These are phyloP conservation scores for Mesorhabditis sp. DNA, from an alignment of 2,888 invertebrate genomes.

Conservation along the genomic window DNA sequence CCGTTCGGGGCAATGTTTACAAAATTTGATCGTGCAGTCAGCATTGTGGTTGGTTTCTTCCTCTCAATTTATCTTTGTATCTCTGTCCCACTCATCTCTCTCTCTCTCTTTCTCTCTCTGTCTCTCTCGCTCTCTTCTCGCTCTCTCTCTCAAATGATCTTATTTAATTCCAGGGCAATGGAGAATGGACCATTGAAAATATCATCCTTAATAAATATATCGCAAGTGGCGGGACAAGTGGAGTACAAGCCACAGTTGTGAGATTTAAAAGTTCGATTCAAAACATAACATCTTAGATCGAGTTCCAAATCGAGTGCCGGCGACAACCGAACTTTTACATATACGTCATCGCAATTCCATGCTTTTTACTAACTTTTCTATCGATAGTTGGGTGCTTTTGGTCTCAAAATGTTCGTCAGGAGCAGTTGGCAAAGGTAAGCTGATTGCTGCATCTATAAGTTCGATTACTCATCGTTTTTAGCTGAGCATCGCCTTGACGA, in stretches of 20 bases:
- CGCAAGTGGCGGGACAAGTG: background rate
- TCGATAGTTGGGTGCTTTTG: background rate
- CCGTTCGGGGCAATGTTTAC: background rate
- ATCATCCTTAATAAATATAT: background rate
- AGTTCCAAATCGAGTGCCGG: background rate
- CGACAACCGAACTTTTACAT: background rate
- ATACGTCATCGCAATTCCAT: background rate
- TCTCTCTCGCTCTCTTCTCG: too few relatives aligned
- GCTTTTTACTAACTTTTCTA: constrained; percentile 1
- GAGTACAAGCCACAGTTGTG: background rate
- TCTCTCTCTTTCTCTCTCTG: too few relatives aligned
- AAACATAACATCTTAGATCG: background rate
- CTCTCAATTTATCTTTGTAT: too few relatives aligned
- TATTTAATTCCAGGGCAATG: background rate
- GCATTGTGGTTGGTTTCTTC: too few relatives aligned
- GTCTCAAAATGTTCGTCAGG: background rate
- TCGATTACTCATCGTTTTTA: background rate
- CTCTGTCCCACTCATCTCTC: too few relatives aligned
- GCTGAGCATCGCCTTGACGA: background rate
- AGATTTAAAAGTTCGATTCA: background rate
- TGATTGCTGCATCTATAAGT: background rate
- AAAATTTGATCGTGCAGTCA: background rate
- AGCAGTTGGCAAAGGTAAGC: background rate
- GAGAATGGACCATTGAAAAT: background rate
- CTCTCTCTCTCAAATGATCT: too few relatives aligned